Conservation (phyloP, 2,888 invertebrate species). For the Agrochola macilenta region DNA sequence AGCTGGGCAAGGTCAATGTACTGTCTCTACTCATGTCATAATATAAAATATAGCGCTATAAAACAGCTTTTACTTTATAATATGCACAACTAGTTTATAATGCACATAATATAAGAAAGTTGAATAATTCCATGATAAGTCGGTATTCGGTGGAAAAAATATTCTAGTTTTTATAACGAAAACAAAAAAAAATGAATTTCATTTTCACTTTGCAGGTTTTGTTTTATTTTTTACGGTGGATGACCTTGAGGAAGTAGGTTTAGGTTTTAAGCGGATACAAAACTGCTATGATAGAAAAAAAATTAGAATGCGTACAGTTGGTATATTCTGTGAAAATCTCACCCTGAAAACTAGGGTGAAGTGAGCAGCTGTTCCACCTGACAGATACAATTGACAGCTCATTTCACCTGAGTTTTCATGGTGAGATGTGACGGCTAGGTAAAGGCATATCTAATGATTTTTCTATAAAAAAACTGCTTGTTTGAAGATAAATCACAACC, state of each 20-base stretch:
- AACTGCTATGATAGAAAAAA: background rate
- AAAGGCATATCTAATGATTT: background rate
- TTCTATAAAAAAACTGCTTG: background rate
- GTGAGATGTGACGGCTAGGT: background rate
- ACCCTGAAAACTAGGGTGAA: background rate
- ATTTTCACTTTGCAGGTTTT: slow-evolving; percentile 19
- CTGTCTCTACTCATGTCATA: slow-evolving; percentile 17
- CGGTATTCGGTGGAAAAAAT: slow-evolving; percentile 34
- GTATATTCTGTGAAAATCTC: background rate
- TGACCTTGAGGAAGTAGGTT: background rate
- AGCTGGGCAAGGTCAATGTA: slow-evolving; percentile 17
- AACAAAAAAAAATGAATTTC: background rate
- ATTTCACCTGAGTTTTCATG: background rate
- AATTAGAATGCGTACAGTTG: too few species aligned
- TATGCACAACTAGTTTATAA: slow-evolving; percentile 56
- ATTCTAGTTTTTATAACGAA: background rate
- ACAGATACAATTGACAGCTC: too few species aligned
- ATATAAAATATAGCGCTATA: slow-evolving; percentile 20
- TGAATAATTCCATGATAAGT: slow-evolving; percentile 57
- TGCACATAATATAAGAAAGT: slow-evolving; percentile 57
- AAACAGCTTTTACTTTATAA: slow-evolving; percentile 62
- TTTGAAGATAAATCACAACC: background rate
- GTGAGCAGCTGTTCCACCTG: background rate
- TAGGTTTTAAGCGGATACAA: background rate
- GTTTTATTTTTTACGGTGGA: background rate